Evolutionary conservation across 2,113 vertebrate species (phyloP), one percentile per base, ranked within the genome.

Genomic region (Uria lomvia): DNA sequence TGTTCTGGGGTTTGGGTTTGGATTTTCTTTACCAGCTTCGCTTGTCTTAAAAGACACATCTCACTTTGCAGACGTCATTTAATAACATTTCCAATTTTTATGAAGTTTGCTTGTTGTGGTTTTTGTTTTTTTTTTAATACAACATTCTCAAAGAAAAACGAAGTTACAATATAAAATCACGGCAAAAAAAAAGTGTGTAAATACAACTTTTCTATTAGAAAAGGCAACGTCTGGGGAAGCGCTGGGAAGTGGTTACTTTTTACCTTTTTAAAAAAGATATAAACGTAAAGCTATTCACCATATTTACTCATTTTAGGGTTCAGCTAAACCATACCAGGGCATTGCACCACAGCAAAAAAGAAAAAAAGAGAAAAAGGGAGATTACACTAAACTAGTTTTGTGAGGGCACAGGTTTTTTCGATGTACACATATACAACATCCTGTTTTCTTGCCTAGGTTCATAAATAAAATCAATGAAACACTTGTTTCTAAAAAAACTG

Each of bases 81-180:
- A 95, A 77, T 78, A 93, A 83, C 65, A 67, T 40, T 92, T 94
- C 56, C 26, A 84, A 87, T 78, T 94, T 96, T 96, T 96, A 97
- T 92, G 90, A 96, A 95, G 92, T 79, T 80, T 52, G 10, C 15
- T 71, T 59, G 15, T 6, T 29, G 55, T 11, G 38, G 38, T 9
- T 55, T 30, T 17, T 17, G 8, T 17, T 42, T 67, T 63, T 70
- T 73, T 96, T 96, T 66, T 96, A 96, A 95, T 97, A 95, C 96
- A 97, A 68, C 63, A 58, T 63, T 96, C 52, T 91, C 63, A 76
- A 94, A 94, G 63, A 76, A 94, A 92, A 96, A 80, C 23, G 66
- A 94, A 77, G 34, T 86, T 97, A 96, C 94, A 97, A 93, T 96
- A 97, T 90, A 95, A 97, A 97, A 96, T 42, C 66, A 96, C 72